Evolutionary conservation across 2,797 vertebrate species (phyloP).

Genomic region (Cheirogaleus major): DNA sequence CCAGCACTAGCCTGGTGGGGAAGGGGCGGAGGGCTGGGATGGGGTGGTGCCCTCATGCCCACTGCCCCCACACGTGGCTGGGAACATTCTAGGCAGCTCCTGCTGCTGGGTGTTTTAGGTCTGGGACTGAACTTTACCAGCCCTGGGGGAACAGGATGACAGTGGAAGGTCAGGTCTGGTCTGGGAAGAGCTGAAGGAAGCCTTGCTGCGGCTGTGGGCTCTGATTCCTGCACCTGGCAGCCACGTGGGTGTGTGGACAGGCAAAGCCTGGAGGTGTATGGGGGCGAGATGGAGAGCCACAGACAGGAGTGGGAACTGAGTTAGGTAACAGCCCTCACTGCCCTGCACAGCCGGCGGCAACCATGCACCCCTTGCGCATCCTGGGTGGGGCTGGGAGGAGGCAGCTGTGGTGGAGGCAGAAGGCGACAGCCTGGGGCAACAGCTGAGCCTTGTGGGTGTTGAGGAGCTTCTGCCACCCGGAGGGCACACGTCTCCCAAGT

Average conservation of each 20-base stretch:
- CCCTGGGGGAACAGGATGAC: background rate
- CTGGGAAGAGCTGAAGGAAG: background rate
- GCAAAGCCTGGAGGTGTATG: background rate
- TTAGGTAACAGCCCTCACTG: background rate
- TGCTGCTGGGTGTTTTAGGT: background rate
- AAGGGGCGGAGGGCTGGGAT: background rate
- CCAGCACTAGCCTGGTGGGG: background rate
- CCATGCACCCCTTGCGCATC: rapidly evolving
- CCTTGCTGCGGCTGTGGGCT: background rate
- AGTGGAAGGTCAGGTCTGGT: background rate
- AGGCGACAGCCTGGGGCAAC: background rate
- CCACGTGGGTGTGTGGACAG: background rate
- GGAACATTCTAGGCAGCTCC: background rate
- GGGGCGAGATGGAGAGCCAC: background rate
- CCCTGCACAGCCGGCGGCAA: background rate
- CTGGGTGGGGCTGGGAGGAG: background rate
- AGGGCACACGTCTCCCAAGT: background rate
- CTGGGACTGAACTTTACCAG: background rate
- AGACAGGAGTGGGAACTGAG: background rate
- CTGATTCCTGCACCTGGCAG: background rate
- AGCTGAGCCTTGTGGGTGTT: background rate
- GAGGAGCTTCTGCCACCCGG: background rate
- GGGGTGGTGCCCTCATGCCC: background rate
- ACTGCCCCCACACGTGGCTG: rapidly evolving
- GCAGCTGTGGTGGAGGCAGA: no score